phyloP scores from a whole-genome alignment of 2,113 vertebrate species.

The Lagopus muta region DNA sequence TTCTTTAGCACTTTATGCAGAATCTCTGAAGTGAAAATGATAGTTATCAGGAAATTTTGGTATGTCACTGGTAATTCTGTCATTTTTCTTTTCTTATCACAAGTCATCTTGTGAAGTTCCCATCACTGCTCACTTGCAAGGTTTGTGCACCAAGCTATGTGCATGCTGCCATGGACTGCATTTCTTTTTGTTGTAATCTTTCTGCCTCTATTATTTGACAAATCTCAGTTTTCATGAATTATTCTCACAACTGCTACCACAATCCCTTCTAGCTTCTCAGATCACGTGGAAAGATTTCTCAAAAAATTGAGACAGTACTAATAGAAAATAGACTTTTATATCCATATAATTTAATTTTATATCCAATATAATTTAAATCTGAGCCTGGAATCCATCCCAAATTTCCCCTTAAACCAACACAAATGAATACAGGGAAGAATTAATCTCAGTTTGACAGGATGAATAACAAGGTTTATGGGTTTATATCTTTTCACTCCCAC shows the following conservation, averaged over 20 bases:
- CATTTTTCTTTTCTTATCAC: not conserved
- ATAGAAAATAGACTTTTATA: not conserved
- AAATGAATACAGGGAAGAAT: not conserved
- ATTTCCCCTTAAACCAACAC: not conserved
- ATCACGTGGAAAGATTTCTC: not conserved
- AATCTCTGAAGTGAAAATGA: not conserved
- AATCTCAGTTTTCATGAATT: not conserved
- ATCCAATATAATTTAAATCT: not conserved
- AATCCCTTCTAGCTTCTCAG: not conserved
- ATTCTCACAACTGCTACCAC: not conserved
- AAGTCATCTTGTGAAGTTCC: not conserved
- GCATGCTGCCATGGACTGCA: rapidly evolving
- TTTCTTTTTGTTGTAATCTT: not conserved
- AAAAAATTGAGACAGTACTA: not conserved
- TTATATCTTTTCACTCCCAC: not conserved
- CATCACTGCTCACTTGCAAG: not conserved
- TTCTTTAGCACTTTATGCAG: not conserved
- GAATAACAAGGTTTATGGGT: not conserved
- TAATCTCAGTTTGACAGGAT: not conserved
- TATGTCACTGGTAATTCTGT: not conserved
- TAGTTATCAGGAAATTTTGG: not conserved
- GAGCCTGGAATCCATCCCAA: not conserved
- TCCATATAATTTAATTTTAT: not conserved
- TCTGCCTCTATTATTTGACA: not conserved
- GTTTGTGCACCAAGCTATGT: not conserved